These are phyloP conservation scores for Delphinus delphis DNA, from an alignment of 2,113 vertebrate species.

Conservation along the genomic window DNA sequence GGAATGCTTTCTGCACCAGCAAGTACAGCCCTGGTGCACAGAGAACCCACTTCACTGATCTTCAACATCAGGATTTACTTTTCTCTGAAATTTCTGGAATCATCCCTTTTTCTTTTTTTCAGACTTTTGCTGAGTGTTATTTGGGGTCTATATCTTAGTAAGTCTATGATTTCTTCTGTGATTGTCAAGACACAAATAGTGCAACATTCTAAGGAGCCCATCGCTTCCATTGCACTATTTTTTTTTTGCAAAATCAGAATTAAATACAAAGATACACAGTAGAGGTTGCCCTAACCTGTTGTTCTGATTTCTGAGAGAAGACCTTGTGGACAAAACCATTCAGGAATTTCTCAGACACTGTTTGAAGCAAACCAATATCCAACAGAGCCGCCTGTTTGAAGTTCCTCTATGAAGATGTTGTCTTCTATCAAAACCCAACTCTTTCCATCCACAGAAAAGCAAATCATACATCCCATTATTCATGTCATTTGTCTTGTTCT, in stretches of 20 bases:
- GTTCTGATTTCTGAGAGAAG: not conserved
- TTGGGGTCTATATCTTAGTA: not conserved
- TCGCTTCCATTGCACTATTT: not conserved
- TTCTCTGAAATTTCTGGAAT: not conserved
- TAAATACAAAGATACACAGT: not conserved
- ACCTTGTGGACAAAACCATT: not conserved
- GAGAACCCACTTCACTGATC: not conserved
- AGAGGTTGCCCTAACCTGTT: not conserved
- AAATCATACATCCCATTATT: not conserved
- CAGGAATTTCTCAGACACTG: not conserved
- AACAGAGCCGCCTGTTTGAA: not conserved
- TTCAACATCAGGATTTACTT: not conserved
- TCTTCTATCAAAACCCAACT: not conserved
- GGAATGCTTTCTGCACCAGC: not conserved
- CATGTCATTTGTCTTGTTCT: not conserved
- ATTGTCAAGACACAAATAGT: not conserved
- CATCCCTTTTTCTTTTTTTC: not conserved
- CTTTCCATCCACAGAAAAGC: not conserved
- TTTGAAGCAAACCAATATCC: not conserved
- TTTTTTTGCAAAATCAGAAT: not conserved
- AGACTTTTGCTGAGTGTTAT: not conserved
- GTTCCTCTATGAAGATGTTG: not conserved
- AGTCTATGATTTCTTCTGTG: not conserved
- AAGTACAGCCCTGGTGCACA: not conserved
- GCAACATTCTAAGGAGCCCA: not conserved